Evolutionary conservation across 2,113 vertebrate species (phyloP), one percentile per base, ranked within the genome.

Genomic region (Pedetes capensis): DNA sequence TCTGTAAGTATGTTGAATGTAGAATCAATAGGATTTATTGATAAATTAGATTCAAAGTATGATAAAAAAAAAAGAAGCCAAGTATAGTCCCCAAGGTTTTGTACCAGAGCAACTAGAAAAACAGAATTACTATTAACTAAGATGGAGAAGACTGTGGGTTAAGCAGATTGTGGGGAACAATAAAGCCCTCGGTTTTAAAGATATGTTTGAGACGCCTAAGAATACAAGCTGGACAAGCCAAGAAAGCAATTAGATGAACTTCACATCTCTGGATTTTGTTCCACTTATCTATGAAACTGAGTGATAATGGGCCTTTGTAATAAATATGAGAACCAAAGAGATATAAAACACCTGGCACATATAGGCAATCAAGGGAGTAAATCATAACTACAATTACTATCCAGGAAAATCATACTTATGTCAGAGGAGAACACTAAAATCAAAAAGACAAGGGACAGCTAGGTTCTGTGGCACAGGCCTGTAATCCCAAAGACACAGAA

Each of bases 211-310:
- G 42, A 83, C 10, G 11, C 1, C n/a, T 93, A 51, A 74, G 47
- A 93, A 89, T 18, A 87, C 12, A 93, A 64, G 12, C n/a, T 49
- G 4, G 66, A 81, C 25, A 95, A 75, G 22, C n/a, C 44, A 91
- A 95, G 61, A 74, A 91, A 81, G 23, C 51, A 78, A 82, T 64
- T 16, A 55, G 37, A 92, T 94, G 20, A 89, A 75, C 63, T 91
- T 84, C 29, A 72, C 25, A 44, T 90, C 42, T 72, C 22, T 75
- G 55, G 89, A 59, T 4, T 83, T 83, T 22, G 17, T 74, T 94
- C 22, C 71, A 51, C 8, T 69, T 74, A 76, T 69, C 25, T 92
- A 53, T 59, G 78, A 95, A 92, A 92, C 11, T 39, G 55, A 32
- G 16, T 81, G 75, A 55, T 39, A 92, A 76, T 69, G 64, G 27